Conservation (phyloP, 2,888 invertebrate species). For the Ormyrus thymus region DNA sequence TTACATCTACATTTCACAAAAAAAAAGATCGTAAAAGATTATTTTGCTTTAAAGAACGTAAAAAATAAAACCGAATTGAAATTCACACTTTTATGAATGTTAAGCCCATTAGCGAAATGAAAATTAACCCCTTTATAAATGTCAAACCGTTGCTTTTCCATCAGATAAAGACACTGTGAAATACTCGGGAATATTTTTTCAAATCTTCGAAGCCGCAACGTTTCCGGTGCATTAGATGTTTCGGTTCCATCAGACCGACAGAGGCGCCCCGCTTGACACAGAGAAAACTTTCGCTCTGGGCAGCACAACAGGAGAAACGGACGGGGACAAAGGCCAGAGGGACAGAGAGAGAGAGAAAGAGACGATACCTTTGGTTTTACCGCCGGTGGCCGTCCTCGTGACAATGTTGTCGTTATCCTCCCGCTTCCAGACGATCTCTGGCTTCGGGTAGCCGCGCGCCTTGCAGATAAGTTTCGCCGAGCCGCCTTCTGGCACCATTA, state of each 20-base stretch:
- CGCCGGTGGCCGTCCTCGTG: constrained; percentile 82
- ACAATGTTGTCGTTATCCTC: constrained; percentile 91
- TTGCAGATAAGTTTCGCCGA: constrained; percentile 91
- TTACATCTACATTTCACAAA: too few relatives aligned
- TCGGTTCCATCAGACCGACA: not conserved
- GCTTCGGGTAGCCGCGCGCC: constrained; percentile 89
- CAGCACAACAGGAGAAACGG: not conserved
- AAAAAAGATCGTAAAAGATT: too few relatives aligned
- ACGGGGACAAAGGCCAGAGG: not conserved
- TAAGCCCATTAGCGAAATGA: too few relatives aligned
- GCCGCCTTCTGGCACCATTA: constrained; percentile 96
- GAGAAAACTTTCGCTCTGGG: constrained; percentile 9
- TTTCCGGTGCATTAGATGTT: constrained; percentile 3
- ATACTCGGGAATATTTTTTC: too few relatives aligned
- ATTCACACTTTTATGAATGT: too few relatives aligned
- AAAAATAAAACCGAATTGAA: too few relatives aligned
- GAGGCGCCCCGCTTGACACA: not conserved
- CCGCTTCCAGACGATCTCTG: constrained; percentile 89
- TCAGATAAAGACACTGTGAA: too few relatives aligned
- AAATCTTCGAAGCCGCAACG: not conserved
- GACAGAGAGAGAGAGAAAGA: not conserved
- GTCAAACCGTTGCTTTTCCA: too few relatives aligned
- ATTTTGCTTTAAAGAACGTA: too few relatives aligned
- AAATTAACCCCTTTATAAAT: too few relatives aligned
- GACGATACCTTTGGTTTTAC: constrained; percentile 83